These are phyloP conservation scores for Cheilosia scutellata DNA, from an alignment of 2,888 invertebrate genomes.

Conservation along the genomic window DNA sequence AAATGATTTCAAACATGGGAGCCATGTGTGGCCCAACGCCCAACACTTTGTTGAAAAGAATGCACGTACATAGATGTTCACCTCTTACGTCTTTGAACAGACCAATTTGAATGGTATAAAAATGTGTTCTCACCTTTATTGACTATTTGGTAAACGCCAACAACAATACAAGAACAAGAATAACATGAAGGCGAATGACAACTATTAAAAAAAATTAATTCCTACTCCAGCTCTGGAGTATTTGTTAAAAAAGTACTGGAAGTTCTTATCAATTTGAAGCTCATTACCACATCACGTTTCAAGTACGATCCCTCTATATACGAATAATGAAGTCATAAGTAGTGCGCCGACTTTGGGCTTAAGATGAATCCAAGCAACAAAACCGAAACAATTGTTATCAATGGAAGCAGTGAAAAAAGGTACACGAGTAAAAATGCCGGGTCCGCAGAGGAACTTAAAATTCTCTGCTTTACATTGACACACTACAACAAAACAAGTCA, in stretches of 20 bases:
- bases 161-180: neutral
- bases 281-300: neutral
- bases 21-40: no score
- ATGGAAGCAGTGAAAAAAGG: slow-evolving; percentile 22
- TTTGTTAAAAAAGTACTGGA: neutral
- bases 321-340: slow-evolving; percentile 31
- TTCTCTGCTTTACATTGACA: slow-evolving; percentile 91
- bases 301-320: neutral
- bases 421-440: slow-evolving; percentile 48
- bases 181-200: neutral
- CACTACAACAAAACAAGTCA: slow-evolving; percentile 87
- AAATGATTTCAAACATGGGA: no score
- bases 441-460: slow-evolving; percentile 85
- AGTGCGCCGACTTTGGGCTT: neutral
- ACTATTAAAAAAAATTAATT: neutral
- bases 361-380: slow-evolving; percentile 54
- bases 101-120: neutral
- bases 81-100: neutral
- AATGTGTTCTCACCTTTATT: neutral
- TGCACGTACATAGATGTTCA: neutral
- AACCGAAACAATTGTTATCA: slow-evolving; percentile 44
- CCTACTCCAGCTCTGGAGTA: neutral
- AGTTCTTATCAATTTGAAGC: slow-evolving; percentile 26
- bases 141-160: slow-evolving; percentile 1
- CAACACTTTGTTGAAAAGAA: no score